These are phyloP conservation scores for Limnothrissa miodon DNA, from an alignment of 2,113 vertebrate species.

Conservation along the genomic window DNA sequence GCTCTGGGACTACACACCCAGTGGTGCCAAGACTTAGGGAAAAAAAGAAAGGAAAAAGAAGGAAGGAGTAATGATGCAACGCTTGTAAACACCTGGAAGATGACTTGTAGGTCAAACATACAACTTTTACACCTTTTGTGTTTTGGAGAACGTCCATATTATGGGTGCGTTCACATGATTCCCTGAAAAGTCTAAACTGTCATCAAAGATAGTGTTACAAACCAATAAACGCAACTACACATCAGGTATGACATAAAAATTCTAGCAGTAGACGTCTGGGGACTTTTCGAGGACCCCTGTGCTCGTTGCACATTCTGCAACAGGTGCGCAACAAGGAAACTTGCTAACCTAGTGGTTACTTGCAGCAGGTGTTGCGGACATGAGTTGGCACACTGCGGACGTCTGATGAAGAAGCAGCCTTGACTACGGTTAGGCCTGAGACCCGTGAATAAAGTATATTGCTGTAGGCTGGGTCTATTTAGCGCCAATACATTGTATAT, in stretches of 20 bases:
- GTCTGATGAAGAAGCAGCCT: background rate
- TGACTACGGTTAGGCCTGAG: background rate
- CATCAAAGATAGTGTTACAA: background rate
- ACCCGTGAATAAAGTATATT: background rate
- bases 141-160: background rate
- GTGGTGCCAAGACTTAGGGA: constrained; percentile 43
- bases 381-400: background rate
- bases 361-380: constrained; percentile 4
- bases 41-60: background rate
- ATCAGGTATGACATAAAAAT: background rate
- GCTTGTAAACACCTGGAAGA: constrained; percentile 45
- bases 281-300: background rate
- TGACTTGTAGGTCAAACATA: background rate
- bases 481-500: background rate
- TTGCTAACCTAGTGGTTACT: background rate
- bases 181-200: background rate
- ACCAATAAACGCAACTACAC: background rate
- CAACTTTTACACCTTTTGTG: background rate
- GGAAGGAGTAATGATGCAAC: constrained; percentile 63
- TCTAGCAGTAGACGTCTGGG: background rate
- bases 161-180: background rate
- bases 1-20: constrained; percentile 51
- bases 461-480: background rate
- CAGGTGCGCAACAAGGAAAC: background rate
- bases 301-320: background rate